phyloP scores from a whole-genome alignment of 37 sponge, comb jelly and placozoan genomes.

The Hormiphora californensis region DNA sequence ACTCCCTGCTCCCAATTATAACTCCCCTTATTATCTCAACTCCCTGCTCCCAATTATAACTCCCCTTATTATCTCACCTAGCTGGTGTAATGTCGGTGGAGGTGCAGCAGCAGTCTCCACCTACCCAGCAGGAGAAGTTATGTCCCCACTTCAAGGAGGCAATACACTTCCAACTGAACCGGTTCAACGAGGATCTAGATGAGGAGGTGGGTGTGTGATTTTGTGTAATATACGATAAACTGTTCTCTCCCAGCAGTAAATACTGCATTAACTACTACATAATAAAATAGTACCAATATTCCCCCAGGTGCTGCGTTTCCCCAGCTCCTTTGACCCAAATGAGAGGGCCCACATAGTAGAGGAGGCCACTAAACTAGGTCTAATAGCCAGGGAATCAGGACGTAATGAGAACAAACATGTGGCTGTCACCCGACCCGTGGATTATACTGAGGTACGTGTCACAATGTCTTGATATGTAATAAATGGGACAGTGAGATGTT shows the following conservation, averaged over 20 bases:
- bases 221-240: neutral
- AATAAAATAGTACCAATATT: neutral
- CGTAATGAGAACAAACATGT: conserved; percentile 20
- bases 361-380: conserved; percentile 24
- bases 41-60: no score
- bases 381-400: neutral
- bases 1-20: no score
- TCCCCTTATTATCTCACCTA: no score
- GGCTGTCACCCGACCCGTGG: neutral
- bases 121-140: no score
- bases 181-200: conserved; percentile 24
- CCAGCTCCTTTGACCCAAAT: neutral
- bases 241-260: neutral
- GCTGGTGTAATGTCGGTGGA: no score
- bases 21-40: no score
- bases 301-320: conserved; percentile 22
- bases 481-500: no score
- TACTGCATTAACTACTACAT: no score
- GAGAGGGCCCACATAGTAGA: conserved; percentile 23
- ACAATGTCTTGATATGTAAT: no score
- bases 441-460: conserved; percentile 31
- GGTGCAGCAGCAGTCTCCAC: no score
- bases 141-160: conserved; percentile 25
- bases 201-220: neutral
- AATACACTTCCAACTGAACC: neutral